These are phyloP conservation scores for Melanaphis sacchari DNA, from an alignment of 1,140 invertebrate species.

Conservation along the genomic window DNA sequence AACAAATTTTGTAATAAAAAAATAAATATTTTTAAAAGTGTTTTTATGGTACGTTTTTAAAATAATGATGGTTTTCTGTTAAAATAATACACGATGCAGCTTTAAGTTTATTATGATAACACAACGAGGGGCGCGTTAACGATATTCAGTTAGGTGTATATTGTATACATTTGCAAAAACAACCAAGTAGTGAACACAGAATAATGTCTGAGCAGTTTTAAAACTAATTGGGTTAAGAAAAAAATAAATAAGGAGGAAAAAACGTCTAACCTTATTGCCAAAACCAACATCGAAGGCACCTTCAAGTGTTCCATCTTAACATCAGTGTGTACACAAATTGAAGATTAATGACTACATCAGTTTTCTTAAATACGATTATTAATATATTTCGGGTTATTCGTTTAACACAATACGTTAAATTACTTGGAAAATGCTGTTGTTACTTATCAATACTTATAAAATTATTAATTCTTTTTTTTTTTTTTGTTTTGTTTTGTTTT, in stretches of 20 bases:
- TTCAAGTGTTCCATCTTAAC: neutral
- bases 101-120: neutral
- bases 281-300: neutral
- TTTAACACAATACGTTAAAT: neutral
- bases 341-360: slow-evolving; percentile 13
- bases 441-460: neutral
- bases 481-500: too few relatives aligned
- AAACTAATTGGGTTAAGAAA: slow-evolving; percentile 2
- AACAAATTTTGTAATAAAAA: too few relatives aligned
- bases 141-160: neutral
- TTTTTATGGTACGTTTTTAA: neutral
- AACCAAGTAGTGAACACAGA: neutral
- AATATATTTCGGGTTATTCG: neutral
- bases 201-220: slow-evolving; percentile 1
- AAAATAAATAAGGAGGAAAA: neutral
- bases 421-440: neutral
- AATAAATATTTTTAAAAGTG: neutral
- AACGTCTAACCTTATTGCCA: neutral
- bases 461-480: neutral
- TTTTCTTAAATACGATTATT: neutral
- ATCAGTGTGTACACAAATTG: slow-evolving; percentile 8
- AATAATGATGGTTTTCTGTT: neutral
- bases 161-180: neutral
- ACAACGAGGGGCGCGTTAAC: neutral
- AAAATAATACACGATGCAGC: neutral